Evolutionary conservation across 2,888 invertebrate species (phyloP), one percentile per base, ranked within the genome.

Genomic region (Scaptomyza parva): DNA sequence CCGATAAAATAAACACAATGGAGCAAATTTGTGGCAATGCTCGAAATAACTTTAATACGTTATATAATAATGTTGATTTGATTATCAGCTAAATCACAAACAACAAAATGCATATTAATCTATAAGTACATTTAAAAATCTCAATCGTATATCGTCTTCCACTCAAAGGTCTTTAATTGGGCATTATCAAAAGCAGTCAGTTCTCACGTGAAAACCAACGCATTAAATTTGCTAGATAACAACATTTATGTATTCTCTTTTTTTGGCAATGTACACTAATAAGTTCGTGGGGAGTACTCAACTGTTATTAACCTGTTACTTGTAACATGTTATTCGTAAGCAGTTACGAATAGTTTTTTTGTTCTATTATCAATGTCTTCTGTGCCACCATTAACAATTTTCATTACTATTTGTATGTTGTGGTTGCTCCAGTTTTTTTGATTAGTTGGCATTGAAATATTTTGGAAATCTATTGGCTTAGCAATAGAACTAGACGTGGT

Each of bases 171-270:
- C 51, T 41, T 12, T 17, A 62, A 58, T 68, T 39, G 50, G 43
- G 18, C 60, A 64, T 55, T 75, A 86, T 84, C 82, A 14, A 72
- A 68, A 86, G 39, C 87, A 84, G 63, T 64, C 67, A 63, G 40
- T 51, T 60, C 37, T 20, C 63, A 62, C 85, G 85, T 86, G 80
- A 68, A 74, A 37, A 7, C 14, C 14, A 8, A n/a, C 18, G 35
- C 18, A 18, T 37, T 63, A 14, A 12, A 12, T 14, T 26, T 20
- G 41, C 12, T 12, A 39, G 61, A 73, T 73, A 61, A 57, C 44
- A 37, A 5, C 26, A 45, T 54, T 26, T 28, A 22, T 37, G n/a
- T 37, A 44, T 50, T 37, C 22, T 24, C 35, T 43, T 14, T 26
- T 51, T 48, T 63, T 35, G 33, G 14, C 14, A 22, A 43, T 11